These are phyloP conservation scores for Eospalax fontanierii DNA, from an alignment of 2,797 vertebrate genomes.

Conservation along the genomic window DNA sequence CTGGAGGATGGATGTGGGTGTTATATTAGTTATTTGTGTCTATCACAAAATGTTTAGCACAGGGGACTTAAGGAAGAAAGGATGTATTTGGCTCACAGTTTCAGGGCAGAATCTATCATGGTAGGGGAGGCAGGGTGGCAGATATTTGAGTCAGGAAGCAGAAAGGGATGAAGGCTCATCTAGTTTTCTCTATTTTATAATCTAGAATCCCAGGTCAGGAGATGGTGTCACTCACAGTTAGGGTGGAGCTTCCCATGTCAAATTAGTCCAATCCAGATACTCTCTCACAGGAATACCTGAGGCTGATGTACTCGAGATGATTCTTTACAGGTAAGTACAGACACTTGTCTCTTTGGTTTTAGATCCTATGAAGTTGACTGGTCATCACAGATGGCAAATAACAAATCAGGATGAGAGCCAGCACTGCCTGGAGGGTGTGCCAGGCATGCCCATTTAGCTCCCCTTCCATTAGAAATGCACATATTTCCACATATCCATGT, in stretches of 20 bases:
- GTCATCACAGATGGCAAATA: background rate
- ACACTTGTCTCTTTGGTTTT: background rate
- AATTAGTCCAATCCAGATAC: background rate
- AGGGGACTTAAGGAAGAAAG: too few relatives aligned
- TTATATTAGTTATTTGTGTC: too few relatives aligned
- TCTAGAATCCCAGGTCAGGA: background rate
- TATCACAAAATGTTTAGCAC: too few relatives aligned
- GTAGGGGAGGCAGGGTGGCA: too few relatives aligned
- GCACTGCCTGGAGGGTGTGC: background rate
- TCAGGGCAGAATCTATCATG: too few relatives aligned
- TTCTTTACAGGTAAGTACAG: background rate
- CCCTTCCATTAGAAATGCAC: background rate
- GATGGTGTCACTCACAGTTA: background rate
- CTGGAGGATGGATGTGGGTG: background rate
- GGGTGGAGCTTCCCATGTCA: background rate
- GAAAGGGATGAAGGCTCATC: background rate
- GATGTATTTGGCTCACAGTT: too few relatives aligned
- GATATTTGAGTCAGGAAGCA: too few relatives aligned
- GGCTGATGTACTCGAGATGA: background rate
- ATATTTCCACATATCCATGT: background rate
- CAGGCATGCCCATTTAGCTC: rapidly evolving
- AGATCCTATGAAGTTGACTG: background rate
- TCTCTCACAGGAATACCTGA: too few relatives aligned
- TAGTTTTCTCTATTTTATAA: background rate
- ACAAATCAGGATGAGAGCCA: background rate